Evolutionary conservation across 2,888 invertebrate species (phyloP), one percentile per base, ranked within the genome.

Genomic region (Coremacera marginata): DNA sequence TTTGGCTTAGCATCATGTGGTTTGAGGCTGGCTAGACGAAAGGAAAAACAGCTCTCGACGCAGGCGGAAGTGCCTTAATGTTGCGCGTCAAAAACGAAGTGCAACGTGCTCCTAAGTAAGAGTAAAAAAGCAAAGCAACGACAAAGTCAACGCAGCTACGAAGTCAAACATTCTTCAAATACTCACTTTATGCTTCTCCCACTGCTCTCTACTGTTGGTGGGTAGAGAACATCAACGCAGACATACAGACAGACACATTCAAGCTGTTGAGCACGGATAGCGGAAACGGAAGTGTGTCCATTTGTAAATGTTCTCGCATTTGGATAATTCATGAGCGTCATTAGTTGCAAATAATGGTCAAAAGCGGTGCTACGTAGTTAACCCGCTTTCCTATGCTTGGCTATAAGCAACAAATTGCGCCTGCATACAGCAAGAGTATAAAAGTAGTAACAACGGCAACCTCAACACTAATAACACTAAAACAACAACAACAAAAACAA

Each of bases 311-410:
- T 81, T 82, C 79, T 81, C 81, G 79, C 82, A 82, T 83, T 83
- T 82, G 82, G 83, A 83, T 83, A 84, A 85, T 85, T 84, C 84
- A 84, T 84, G 84, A 84, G 82, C 77, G 80, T 83, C 85, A 85
- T 85, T 84, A 85, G 84, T 82, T 83, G 82, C 83, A 83, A 80
- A 84, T 84, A 84, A 83, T 84, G 82, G 82, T 80, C 78, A 79
- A 79, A 76, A 65, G 25, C 31, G 52, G n/a, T 27, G 34, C 55
- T 52, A n/a, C 52, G 67, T 51, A 9, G 49, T 63, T 31, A 52
- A 37, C 65, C 55, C 57, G 63, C 25, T 71, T 75, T 76, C 34
- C 60, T 22, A 27, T 27, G 60, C 60, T 60, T 0, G 31, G 25
- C 34, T 7, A 55, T 16, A 25, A 11, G 60, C 22, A 7, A 8